Evolutionary conservation across 2,888 invertebrate genomes (phyloP), one percentile per base, ranked within the genome.

Genomic region (Rhyacophila evoluta): DNA sequence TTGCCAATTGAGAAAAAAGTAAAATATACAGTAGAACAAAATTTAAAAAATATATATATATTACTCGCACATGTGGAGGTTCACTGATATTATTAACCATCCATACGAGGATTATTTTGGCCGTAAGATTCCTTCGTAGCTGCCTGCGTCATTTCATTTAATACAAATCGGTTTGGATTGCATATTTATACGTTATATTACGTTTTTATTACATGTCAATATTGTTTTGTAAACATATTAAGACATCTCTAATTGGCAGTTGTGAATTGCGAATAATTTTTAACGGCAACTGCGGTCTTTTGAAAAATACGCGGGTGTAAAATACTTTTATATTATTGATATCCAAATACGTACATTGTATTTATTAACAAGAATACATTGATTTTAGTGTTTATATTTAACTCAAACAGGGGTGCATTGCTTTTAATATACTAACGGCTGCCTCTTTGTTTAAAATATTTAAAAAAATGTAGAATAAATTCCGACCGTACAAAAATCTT

Each of bases 231-330:
- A 81, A 81, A 81, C 78, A 77, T 79, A 76, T 74, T 77, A 29
- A 70, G 39, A 33, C 36, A 74, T 72, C 77, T 75, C 76, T 81
- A 81, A 81, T 81, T 81, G 79, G 81, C 72, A 41, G 74, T 41
- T 75, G 78, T 75, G 78, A 78, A 75, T 80, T 75, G 75, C 77
- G 75, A 80, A 78, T 67, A 77, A 39, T 75, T 78, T 80, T 75
- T 33, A 78, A 80, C 70, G 80, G 75, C 72, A 78, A 68, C 72
- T 38, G 36, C 55, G 79, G 55, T 55, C 29, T 33, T 28, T 69
- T 12, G 29, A 55, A 55, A 55, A 55, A 55, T 55, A 55, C 55
- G 55, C 55, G 55, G 55, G 55, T 25, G 55, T 55, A 19, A 19
- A 19, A 55, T 12, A 19, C 19, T 8, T 19, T 55, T 55, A 8